A percentile compares a stretch with the other conserved stretches of the same genome.
phyloP scores from a whole-genome alignment of 2,888 invertebrate species.

The Harpalus rubripes region DNA sequence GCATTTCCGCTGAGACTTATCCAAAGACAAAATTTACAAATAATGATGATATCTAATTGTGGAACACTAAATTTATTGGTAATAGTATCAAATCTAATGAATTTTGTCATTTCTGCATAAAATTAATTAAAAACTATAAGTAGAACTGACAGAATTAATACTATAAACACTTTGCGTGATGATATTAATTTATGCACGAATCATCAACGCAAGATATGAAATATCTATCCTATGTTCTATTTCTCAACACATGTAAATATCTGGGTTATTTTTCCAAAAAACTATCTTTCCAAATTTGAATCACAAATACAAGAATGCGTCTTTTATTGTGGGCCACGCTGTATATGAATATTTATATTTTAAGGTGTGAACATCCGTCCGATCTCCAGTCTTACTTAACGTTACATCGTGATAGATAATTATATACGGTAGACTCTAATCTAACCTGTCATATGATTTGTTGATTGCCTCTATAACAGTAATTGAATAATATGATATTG shows the following conservation, averaged over 20 bases:
- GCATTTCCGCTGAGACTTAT: too few relatives aligned
- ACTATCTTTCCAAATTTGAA: not conserved
- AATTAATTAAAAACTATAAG: too few relatives aligned
- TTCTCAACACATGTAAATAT: not conserved
- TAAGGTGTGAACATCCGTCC: constrained; percentile 36
- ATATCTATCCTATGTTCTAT: not conserved
- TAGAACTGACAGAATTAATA: too few relatives aligned
- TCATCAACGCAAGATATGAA: too few relatives aligned
- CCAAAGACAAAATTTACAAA: too few relatives aligned
- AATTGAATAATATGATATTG: constrained; percentile 34
- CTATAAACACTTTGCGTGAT: too few relatives aligned
- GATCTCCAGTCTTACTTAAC: constrained; percentile 25
- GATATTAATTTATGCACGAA: too few relatives aligned
- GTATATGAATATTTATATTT: constrained; percentile 23
- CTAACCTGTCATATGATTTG: constrained; percentile 23
- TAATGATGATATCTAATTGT: too few relatives aligned
- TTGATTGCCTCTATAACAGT: constrained; percentile 34
- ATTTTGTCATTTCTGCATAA: too few relatives aligned
- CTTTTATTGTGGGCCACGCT: not conserved
- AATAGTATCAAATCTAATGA: too few relatives aligned
- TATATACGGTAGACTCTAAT: constrained; percentile 30
- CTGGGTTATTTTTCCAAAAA: not conserved
- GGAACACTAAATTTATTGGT: too few relatives aligned
- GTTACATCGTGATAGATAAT: constrained; percentile 25
- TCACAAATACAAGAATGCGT: not conserved